Percentiles rank a stretch among this genome's conserved stretches.
Evolutionary conservation across 2,113 vertebrate genomes (phyloP).

Genomic region (Pseudorectes ferrugineus): DNA sequence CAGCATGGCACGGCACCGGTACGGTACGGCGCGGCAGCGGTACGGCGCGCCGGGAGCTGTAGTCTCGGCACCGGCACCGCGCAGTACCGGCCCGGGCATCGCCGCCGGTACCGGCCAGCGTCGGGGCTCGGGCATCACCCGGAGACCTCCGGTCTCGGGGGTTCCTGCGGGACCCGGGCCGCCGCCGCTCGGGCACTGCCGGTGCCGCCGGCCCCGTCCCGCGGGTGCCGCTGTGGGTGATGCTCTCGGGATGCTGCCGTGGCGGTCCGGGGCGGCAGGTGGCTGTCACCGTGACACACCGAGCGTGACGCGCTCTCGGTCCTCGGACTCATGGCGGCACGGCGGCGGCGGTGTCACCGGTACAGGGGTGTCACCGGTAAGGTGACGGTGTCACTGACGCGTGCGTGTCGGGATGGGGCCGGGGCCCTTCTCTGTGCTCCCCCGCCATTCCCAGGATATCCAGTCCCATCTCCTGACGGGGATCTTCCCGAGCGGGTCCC

Average conservation of each 20-base stretch:
- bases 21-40: neutral
- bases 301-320: neutral
- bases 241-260: neutral
- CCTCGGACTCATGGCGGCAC: neutral
- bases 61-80: neutral
- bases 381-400: neutral
- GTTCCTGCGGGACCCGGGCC: neutral
- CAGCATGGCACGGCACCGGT: neutral
- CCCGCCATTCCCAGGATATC: neutral
- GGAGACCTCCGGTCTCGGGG: neutral
- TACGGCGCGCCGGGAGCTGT: neutral
- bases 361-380: neutral
- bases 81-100: neutral
- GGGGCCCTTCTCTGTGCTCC: no score
- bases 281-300: neutral
- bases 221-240: neutral
- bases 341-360: neutral
- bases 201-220: neutral
- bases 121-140: neutral
- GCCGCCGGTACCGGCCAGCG: neutral
- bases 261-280: neutral
- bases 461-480: neutral
- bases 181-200: neutral
- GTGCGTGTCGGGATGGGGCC: neutral
- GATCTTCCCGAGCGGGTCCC: neutral